Conservation (phyloP, 2,113 vertebrate species). For the Laterallus jamaicensis region DNA sequence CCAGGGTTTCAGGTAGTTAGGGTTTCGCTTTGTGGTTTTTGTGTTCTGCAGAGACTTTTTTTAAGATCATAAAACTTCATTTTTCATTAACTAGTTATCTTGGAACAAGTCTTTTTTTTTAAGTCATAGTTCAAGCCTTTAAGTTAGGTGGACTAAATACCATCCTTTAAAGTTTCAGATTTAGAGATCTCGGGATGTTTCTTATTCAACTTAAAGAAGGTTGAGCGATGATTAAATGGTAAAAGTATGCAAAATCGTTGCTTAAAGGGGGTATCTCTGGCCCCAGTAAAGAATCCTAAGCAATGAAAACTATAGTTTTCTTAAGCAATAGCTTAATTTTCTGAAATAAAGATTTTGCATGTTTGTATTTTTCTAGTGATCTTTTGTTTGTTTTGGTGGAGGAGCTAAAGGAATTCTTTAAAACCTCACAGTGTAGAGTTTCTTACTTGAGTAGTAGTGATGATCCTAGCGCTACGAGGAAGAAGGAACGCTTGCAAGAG, state of each 20-base stretch:
- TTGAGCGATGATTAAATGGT: not conserved
- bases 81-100: constrained; percentile 40
- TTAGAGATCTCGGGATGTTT: not conserved
- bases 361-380: not conserved
- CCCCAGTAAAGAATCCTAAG: not conserved
- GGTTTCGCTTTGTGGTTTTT: not conserved
- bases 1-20: not conserved
- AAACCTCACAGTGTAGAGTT: not conserved
- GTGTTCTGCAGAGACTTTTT: not conserved
- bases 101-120: not conserved
- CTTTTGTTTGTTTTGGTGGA: not conserved
- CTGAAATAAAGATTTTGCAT: not conserved
- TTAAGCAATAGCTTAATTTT: not conserved
- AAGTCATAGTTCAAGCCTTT: not conserved
- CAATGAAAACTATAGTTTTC: not conserved
- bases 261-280: not conserved
- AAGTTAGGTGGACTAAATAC: not conserved
- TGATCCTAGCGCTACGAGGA: not conserved
- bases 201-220: not conserved
- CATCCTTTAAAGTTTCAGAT: not conserved
- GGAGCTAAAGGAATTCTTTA: not conserved
- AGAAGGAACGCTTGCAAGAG: not conserved
- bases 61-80: not conserved
- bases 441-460: not conserved
- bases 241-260: not conserved